Conservation (phyloP, 2,888 invertebrate genomes). For the Crossocerus cetratus region DNA sequence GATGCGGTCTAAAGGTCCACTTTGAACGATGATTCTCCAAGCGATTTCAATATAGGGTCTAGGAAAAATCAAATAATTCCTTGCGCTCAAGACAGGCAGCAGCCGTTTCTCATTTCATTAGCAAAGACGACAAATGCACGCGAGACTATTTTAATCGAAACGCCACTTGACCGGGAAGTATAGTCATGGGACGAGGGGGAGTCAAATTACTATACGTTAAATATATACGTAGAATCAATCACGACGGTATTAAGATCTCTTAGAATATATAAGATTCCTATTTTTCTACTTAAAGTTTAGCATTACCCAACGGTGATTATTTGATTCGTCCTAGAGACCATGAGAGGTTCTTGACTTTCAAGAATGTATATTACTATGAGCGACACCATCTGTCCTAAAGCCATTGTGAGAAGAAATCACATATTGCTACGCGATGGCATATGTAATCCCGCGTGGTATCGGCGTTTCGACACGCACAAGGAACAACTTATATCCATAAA, state of each 20-base stretch:
- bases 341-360: conserved; percentile 9
- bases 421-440: conserved; percentile 7
- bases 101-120: conserved; percentile 35
- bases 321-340: conserved; percentile 39
- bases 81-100: conserved; percentile 26
- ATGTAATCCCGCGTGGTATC: conserved; percentile 26
- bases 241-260: conserved; percentile 30
- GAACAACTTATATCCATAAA: conserved; percentile 28
- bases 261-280: conserved; percentile 43
- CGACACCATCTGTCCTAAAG: conserved; percentile 26
- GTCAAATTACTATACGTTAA: conserved; percentile 24
- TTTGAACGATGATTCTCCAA: conserved; percentile 6
- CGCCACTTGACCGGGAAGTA: conserved; percentile 18
- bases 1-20: conserved; percentile 3
- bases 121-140: conserved; percentile 13
- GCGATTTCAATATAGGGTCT: conserved; percentile 34
- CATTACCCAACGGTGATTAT: conserved; percentile 31
- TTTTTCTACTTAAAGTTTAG: conserved; percentile 45
- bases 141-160: conserved; percentile 10
- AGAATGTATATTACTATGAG: conserved; percentile 34
- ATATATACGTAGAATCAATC: conserved; percentile 32
- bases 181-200: conserved; percentile 19
- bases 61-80: conserved; percentile 53
- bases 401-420: conserved; percentile 16
- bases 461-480: conserved; percentile 36